Evolutionary conservation across 1,140 invertebrate species (phyloP).

Genomic region (Papilio dardanus): DNA sequence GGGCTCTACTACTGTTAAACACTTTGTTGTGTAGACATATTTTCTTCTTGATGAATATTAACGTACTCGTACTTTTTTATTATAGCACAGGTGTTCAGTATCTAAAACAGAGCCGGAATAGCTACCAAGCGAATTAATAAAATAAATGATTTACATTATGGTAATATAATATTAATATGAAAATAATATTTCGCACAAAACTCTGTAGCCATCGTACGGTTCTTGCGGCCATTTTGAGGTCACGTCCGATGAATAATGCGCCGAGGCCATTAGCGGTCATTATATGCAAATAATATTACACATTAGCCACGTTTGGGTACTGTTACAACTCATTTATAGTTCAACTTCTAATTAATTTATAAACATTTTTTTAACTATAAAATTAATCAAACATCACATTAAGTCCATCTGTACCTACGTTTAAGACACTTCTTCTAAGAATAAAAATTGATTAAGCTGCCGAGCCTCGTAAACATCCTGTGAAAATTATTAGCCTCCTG

Average conservation of each 20-base stretch:
- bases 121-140: not conserved
- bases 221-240: conserved; percentile 72
- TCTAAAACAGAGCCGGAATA: not conserved
- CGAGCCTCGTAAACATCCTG: too few species aligned
- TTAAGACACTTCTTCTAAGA: too few species aligned
- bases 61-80: too few species aligned
- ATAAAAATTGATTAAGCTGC: too few species aligned
- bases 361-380: not conserved
- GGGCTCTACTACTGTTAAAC: too few species aligned
- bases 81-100: too few species aligned
- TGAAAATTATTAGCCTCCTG: too few species aligned
- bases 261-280: conserved; percentile 75
- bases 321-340: conserved; percentile 48
- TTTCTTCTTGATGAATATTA: too few species aligned
- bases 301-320: conserved; percentile 59
- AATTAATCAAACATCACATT: not conserved
- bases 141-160: not conserved
- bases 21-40: too few species aligned
- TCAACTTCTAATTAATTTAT: conserved; percentile 13
- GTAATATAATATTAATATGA: conserved; percentile 39
- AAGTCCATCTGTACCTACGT: too few species aligned
- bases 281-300: conserved; percentile 81
- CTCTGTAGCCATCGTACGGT: conserved; percentile 59
- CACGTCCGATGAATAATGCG: conserved; percentile 72
- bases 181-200: conserved; percentile 38